These are phyloP conservation scores for Sigmodon hispidus DNA, from an alignment of 2,113 vertebrate genomes.

Conservation along the genomic window DNA sequence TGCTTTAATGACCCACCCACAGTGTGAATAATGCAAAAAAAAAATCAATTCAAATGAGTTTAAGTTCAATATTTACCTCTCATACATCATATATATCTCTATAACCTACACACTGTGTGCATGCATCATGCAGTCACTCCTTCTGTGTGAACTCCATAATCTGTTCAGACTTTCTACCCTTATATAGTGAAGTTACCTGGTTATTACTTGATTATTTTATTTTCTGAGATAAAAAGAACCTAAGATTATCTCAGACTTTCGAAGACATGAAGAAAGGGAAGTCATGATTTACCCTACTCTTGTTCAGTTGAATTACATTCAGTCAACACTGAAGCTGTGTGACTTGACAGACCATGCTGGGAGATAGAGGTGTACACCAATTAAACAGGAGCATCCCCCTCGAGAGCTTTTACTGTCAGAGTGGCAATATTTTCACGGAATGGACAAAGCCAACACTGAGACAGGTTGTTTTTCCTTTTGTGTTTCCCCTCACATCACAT, in stretches of 20 bases:
- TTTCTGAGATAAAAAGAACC: neutral
- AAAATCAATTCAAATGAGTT: neutral
- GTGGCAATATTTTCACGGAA: neutral
- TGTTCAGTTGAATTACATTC: neutral
- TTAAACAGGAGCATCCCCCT: neutral
- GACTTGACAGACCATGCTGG: neutral
- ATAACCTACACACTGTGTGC: neutral
- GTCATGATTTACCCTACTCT: neutral
- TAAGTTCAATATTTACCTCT: neutral
- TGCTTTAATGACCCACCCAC: neutral
- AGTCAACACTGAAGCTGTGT: neutral
- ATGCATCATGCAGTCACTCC: neutral
- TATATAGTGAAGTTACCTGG: neutral
- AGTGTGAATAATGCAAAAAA: conserved; percentile 10
- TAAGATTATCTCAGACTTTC: neutral
- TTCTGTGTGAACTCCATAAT: neutral
- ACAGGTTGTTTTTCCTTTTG: neutral
- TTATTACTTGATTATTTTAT: neutral
- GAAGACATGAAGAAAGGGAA: neutral
- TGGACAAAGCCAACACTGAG: neutral
- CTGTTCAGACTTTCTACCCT: neutral
- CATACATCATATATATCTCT: neutral
- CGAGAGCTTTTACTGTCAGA: neutral
- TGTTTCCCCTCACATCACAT: neutral
- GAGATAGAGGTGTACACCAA: neutral